Conservation (phyloP, 2,888 invertebrate species). For the Rhimphoctona megacephalus region DNA sequence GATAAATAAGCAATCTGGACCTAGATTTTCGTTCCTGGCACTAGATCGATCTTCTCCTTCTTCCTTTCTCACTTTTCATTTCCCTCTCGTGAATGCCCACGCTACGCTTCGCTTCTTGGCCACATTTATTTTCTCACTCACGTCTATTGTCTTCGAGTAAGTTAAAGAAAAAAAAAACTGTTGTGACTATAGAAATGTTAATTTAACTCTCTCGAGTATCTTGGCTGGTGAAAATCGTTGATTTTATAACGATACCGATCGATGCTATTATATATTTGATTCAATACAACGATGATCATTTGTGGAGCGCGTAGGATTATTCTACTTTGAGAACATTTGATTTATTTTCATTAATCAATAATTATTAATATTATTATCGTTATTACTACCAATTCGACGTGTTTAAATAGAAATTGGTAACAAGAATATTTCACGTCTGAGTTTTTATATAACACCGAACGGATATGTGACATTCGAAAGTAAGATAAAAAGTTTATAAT, state of each 20-base stretch:
- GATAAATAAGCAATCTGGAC: constrained; percentile 6
- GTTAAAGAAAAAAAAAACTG: constrained; percentile 45
- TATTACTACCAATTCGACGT: background rate
- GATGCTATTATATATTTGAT: background rate
- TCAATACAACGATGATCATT: background rate
- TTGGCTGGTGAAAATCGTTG: background rate
- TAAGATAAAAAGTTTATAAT: background rate
- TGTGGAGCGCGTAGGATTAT: no score
- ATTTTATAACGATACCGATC: background rate
- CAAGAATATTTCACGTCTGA: background rate
- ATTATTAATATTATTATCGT: background rate
- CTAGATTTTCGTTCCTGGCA: constrained; percentile 3
- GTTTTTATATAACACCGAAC: background rate
- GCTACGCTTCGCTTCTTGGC: no score
- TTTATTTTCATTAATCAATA: background rate
- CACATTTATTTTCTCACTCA: constrained; percentile 46
- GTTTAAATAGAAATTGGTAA: background rate
- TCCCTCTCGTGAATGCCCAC: no score
- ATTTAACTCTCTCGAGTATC: constrained; percentile 54
- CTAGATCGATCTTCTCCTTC: background rate
- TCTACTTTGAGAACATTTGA: no score
- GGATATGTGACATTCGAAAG: background rate
- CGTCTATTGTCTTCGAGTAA: constrained; percentile 70
- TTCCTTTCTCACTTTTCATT: constrained; percentile 14
- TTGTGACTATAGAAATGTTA: constrained; percentile 42